Conservation (phyloP, 2,113 vertebrate genomes). For the Puffinus mauretanicus region DNA sequence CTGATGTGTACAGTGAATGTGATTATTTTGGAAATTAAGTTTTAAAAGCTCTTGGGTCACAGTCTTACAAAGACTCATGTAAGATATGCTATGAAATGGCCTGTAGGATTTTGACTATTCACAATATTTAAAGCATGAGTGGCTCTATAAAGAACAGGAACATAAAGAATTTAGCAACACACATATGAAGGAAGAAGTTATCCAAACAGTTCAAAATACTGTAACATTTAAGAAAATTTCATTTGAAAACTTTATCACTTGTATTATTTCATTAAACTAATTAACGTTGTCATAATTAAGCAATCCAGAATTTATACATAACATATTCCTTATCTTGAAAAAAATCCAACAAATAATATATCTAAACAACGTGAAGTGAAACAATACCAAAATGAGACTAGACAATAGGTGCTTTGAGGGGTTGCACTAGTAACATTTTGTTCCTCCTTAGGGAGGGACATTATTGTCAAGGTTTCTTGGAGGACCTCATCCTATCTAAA, state of each 20-base stretch:
- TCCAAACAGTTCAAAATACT: not conserved
- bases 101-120: not conserved
- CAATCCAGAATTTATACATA: not conserved
- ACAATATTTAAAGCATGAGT: not conserved
- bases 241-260: not conserved
- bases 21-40: not conserved
- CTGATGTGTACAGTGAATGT: not conserved
- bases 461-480: not conserved
- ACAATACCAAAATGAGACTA: not conserved
- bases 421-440: not conserved
- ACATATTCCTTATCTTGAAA: not conserved
- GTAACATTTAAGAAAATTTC: not conserved
- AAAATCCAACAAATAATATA: accelerated
- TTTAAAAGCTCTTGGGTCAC: not conserved
- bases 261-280: not conserved
- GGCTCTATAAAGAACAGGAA: not conserved
- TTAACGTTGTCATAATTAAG: not conserved
- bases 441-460: not conserved
- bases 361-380: not conserved
- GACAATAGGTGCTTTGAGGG: not conserved
- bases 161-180: not conserved
- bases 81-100: not conserved
- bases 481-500: not conserved
- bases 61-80: not conserved
- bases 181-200: not conserved